A percentile compares a stretch with the other conserved stretches of the same genome.
These are phyloP conservation scores for Chrosomus eos DNA, from an alignment of 2,797 vertebrate species.

Conservation along the genomic window DNA sequence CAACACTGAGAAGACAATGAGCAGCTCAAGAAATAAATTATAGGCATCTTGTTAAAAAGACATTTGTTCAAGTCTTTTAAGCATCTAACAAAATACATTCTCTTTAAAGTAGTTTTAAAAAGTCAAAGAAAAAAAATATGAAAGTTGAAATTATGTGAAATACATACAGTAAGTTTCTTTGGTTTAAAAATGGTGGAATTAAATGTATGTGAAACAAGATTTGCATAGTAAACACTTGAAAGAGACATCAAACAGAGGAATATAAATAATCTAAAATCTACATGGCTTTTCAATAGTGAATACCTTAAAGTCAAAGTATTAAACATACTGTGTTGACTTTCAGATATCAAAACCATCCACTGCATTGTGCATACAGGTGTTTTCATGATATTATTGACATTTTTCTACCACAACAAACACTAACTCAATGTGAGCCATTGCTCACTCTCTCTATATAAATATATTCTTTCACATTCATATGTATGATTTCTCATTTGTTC, in stretches of 20 bases:
- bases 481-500: constrained; percentile 15
- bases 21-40: constrained; percentile 81
- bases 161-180: neutral
- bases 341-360: constrained; percentile 17
- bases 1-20: constrained; percentile 67
- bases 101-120: constrained; percentile 70
- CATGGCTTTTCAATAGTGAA: constrained; percentile 78
- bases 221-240: constrained; percentile 68
- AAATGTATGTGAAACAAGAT: constrained; percentile 35
- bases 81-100: constrained; percentile 83
- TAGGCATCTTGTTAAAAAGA: constrained; percentile 70
- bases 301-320: constrained; percentile 34
- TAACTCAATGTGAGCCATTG: constrained; percentile 14
- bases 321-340: neutral
- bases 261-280: constrained; percentile 77
- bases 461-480: constrained; percentile 20
- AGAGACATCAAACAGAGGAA: constrained; percentile 45
- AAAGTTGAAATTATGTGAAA: neutral
- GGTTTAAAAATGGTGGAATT: neutral
- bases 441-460: constrained; percentile 33
- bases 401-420: neutral
- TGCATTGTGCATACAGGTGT: neutral
- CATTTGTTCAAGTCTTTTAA: constrained; percentile 78
- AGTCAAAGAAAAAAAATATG: constrained; percentile 57
- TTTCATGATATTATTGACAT: neutral